Evolutionary conservation across 2,113 vertebrate genomes (phyloP).

Genomic region (Lycocorax pyrrhopterus): DNA sequence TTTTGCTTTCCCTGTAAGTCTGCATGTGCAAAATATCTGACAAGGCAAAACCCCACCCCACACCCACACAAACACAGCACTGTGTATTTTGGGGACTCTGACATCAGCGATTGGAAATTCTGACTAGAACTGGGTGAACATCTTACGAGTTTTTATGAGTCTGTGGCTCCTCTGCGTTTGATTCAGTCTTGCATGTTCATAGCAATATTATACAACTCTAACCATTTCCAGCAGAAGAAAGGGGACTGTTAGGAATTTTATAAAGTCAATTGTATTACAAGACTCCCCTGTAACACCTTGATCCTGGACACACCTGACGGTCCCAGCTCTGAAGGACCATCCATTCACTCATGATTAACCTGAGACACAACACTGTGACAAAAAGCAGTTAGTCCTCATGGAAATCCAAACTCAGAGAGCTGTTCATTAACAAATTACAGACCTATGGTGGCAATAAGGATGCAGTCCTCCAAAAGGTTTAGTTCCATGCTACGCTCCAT

Average conservation of each 20-base stretch:
- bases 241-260: background rate
- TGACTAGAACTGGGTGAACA: background rate
- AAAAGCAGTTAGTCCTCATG: background rate
- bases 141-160: conserved; percentile 9
- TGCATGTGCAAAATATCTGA: background rate
- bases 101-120: background rate
- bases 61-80: background rate
- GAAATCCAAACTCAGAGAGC: background rate
- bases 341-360: background rate
- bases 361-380: background rate
- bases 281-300: background rate
- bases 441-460: background rate
- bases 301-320: background rate
- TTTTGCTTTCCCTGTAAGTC: background rate
- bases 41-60: background rate
- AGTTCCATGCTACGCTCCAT: background rate
- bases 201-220: background rate
- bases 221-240: background rate
- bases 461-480: background rate
- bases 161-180: background rate
- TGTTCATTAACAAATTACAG: background rate
- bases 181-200: conserved; percentile 11
- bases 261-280: background rate
- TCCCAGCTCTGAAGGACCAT: background rate
- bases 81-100: background rate